Conservation (phyloP, 2,113 vertebrate genomes). For the Cyprinodon variegatus region DNA sequence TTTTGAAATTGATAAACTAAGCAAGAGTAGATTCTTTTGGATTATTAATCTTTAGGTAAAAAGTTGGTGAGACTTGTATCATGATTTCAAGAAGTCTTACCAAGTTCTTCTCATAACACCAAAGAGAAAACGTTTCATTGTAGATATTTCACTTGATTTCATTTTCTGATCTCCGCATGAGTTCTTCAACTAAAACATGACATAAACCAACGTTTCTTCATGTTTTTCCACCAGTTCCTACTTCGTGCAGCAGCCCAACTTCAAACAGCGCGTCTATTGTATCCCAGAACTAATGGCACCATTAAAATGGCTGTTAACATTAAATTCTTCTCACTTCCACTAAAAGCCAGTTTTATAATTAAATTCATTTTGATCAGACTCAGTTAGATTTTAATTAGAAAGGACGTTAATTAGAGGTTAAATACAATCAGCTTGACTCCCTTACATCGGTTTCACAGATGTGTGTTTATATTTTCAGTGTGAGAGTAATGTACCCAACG, state of each 20-base stretch:
- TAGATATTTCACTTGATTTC: too few relatives aligned
- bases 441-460: constrained; percentile 6
- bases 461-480: constrained; percentile 18
- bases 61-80: too few relatives aligned
- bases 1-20: too few relatives aligned
- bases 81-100: too few relatives aligned
- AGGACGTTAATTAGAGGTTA: constrained; percentile 40
- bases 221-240: too few relatives aligned
- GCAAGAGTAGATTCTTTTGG: too few relatives aligned
- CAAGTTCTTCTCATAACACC: too few relatives aligned
- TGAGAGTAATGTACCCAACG: constrained; percentile 25
- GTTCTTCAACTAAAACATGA: background rate
- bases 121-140: too few relatives aligned
- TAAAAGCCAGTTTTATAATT: constrained; percentile 18
- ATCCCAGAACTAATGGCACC: background rate
- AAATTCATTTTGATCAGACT: constrained; percentile 33
- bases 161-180: too few relatives aligned
- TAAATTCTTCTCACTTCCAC: constrained; percentile 3
- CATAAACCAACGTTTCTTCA: background rate
- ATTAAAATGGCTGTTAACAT: constrained; percentile 7
- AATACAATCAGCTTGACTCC: constrained; percentile 39
- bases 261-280: background rate
- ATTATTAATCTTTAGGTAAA: too few relatives aligned
- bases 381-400: constrained; percentile 54
- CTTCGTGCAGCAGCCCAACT: background rate